phyloP scores from a whole-genome alignment of 2,888 invertebrate genomes.

The Cephus nigrinus region DNA sequence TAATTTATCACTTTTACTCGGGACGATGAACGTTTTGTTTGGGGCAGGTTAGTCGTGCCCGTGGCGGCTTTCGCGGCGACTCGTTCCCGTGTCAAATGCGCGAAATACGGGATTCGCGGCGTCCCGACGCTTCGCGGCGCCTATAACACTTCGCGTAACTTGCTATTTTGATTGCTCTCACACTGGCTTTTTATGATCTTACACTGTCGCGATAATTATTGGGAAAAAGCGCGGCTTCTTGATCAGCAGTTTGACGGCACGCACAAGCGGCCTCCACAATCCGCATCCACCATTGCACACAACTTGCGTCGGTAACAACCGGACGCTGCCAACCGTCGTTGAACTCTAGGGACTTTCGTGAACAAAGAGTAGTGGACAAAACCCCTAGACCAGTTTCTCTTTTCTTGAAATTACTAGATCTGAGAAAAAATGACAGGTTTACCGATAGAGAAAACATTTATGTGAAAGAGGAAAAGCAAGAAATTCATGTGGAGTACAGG shows the following conservation, averaged over 20 bases:
- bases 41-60: not conserved
- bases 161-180: not conserved
- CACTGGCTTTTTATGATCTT: not conserved
- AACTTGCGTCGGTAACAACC: constrained; percentile 37
- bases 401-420: not conserved
- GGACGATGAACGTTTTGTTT: not conserved
- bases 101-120: constrained; percentile 24
- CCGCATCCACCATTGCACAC: constrained; percentile 46
- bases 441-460: not conserved
- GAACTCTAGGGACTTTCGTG: constrained; percentile 19
- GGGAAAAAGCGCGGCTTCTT: constrained; percentile 15
- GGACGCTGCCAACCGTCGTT: constrained; percentile 23
- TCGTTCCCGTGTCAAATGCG: constrained; percentile 28
- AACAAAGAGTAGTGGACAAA: not conserved
- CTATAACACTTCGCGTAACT: constrained; percentile 18
- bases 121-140: constrained; percentile 20
- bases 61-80: not conserved
- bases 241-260: constrained; percentile 43
- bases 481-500: not conserved
- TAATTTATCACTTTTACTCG: not conserved
- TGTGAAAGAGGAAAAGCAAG: not conserved
- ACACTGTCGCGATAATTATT: not conserved
- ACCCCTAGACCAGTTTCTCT: not conserved
- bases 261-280: constrained; percentile 43
- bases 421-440: not conserved